phyloP scores from a whole-genome alignment of 2,888 invertebrate species.

The Thera obeliscata region DNA sequence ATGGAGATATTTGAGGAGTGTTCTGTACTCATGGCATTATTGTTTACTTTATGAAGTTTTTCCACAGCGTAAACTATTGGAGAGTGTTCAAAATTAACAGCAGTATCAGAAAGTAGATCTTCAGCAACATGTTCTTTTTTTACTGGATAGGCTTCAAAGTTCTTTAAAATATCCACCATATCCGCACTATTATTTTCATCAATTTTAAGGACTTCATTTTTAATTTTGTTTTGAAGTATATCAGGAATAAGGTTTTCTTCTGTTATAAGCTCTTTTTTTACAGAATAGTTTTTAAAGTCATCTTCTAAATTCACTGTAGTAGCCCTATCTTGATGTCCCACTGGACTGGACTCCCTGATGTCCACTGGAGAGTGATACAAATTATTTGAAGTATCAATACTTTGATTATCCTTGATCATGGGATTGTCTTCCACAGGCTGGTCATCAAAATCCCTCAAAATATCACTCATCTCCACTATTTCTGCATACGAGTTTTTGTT shows the following conservation, averaged over 20 bases:
- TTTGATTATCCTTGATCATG: background rate
- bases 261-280: background rate
- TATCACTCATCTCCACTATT: conserved; percentile 6
- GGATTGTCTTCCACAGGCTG: background rate
- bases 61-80: background rate
- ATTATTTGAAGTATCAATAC: too few species aligned
- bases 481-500: conserved; percentile 20
- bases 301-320: too few species aligned
- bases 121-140: background rate
- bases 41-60: background rate
- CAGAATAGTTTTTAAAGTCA: too few species aligned
- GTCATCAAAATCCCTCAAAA: conserved; percentile 8
- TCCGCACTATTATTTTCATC: conserved; percentile 21
- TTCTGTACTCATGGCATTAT: background rate
- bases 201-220: conserved; percentile 17
- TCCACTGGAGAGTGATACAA: too few species aligned
- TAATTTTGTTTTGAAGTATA: background rate
- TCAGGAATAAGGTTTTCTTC: background rate
- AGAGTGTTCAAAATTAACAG: background rate
- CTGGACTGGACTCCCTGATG: too few species aligned
- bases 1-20: background rate
- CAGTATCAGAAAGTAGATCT: background rate
- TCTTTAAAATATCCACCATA: conserved; percentile 8
- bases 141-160: conserved; percentile 1
- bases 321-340: too few species aligned